Conservation (phyloP, 2,888 invertebrate genomes). For the Prenolepis imparis region DNA sequence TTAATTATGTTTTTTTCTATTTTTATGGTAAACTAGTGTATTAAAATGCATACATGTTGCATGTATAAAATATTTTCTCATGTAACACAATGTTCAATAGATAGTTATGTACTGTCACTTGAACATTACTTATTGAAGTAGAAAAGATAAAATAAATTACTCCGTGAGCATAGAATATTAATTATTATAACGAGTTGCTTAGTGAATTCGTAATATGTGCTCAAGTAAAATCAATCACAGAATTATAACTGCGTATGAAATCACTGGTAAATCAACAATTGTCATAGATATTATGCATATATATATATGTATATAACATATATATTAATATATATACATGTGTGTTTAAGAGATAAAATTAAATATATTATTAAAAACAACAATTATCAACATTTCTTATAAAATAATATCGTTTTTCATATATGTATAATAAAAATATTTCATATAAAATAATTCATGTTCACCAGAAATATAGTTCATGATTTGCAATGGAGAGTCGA, state of each 20-base stretch:
- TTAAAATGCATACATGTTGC: background rate
- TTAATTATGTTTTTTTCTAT: background rate
- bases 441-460: background rate
- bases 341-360: background rate
- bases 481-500: constrained; percentile 78
- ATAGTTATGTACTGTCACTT: background rate
- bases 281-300: background rate
- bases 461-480: constrained; percentile 76
- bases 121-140: background rate
- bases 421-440: background rate
- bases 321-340: background rate
- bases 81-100: background rate
- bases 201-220: too few species aligned
- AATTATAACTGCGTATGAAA: too few species aligned
- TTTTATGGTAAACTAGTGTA: background rate
- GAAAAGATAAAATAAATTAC: background rate
- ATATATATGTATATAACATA: background rate
- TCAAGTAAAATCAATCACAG: too few species aligned
- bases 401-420: too few species aligned
- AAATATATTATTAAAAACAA: background rate
- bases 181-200: background rate
- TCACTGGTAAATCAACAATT: too few species aligned
- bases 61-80: background rate
- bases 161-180: background rate
- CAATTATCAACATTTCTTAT: background rate